These are phyloP conservation scores for Macroglossus sobrinus DNA, from an alignment of 2,113 vertebrate genomes.

Conservation along the genomic window DNA sequence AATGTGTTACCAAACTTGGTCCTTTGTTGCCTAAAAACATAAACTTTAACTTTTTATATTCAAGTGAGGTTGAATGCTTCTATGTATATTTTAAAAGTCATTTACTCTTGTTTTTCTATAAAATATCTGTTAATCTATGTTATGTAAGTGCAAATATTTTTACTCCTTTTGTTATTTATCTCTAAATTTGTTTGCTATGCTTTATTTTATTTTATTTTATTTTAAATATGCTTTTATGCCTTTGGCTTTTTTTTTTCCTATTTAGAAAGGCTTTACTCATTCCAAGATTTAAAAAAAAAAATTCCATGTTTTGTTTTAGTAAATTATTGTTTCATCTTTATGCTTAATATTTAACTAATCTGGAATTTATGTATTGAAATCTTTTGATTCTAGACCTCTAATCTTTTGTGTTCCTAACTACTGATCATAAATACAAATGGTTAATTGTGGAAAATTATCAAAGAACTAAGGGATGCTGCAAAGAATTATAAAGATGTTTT, in stretches of 20 bases:
- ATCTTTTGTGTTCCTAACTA: not conserved
- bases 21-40: not conserved
- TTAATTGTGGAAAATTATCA: constrained; percentile 1
- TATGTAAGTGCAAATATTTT: not conserved
- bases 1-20: not conserved
- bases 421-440: not conserved
- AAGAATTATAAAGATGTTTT: not conserved
- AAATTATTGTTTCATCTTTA: not conserved
- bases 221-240: not conserved
- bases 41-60: not conserved
- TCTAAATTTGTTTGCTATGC: not conserved
- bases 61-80: not conserved
- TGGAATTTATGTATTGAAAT: not conserved
- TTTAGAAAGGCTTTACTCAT: not conserved
- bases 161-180: not conserved
- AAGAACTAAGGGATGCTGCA: not conserved
- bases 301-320: not conserved
- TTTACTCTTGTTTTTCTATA: not conserved
- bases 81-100: not conserved
- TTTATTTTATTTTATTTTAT: not conserved
- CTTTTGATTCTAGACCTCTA: not conserved
- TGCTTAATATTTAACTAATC: not conserved
- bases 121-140: not conserved
- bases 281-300: not conserved
- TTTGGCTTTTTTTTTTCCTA: not conserved